A percentile compares a stretch with the other conserved stretches of the same genome.
Evolutionary conservation across 2,113 vertebrate species (phyloP).

Genomic region (Corythoichthys intestinalis): DNA sequence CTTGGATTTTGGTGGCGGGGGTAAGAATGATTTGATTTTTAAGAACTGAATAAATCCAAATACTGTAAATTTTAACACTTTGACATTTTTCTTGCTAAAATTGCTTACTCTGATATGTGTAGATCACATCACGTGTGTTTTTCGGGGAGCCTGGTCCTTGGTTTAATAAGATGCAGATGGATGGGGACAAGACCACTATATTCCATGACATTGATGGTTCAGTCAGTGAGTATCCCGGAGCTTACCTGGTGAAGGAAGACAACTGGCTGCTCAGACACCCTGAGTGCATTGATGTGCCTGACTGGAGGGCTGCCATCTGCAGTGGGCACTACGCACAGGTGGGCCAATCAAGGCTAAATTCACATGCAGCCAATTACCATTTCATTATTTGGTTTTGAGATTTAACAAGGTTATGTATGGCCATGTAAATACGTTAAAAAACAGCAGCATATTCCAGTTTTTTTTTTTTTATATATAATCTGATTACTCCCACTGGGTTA

Average conservation of each 20-base stretch:
- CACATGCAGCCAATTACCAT: no score
- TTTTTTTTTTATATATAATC: no score
- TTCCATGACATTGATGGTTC: conserved; percentile 93
- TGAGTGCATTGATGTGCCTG: conserved; percentile 88
- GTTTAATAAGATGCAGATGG: conserved; percentile 93
- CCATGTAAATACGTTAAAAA: no score
- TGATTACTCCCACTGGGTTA: no score
- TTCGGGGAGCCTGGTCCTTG: conserved; percentile 95
- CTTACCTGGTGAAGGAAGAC: conserved; percentile 91
- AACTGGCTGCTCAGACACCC: conserved; percentile 94
- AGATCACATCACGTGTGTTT: conserved; percentile 94
- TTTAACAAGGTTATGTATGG: no score
- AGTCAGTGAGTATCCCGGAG: conserved; percentile 89
- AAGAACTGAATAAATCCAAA: background rate
- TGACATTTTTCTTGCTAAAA: background rate
- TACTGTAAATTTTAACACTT: no score
- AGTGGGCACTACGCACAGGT: conserved; percentile 92
- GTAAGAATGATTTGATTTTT: background rate
- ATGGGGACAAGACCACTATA: conserved; percentile 94
- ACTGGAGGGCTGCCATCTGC: conserved; percentile 94
- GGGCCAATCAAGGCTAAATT: background rate
- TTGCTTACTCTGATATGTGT: background rate
- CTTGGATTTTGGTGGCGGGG: no score
- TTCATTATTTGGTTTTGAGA: no score
- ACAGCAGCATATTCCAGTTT: no score